Conservation (phyloP, 2,797 vertebrate genomes). For the Danio jaintianensis region DNA sequence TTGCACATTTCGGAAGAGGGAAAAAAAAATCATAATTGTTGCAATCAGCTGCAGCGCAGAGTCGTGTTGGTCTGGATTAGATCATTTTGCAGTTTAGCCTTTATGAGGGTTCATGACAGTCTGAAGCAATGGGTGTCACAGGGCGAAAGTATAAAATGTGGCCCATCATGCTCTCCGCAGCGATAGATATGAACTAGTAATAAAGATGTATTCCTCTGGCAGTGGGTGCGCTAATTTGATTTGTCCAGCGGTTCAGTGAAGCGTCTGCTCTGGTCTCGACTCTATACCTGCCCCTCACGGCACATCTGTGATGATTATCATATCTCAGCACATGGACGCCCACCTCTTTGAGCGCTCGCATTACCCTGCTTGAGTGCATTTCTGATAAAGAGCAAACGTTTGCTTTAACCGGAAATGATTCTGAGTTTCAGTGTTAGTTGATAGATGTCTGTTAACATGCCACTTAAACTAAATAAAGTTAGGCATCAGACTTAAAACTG, state of each 20-base stretch:
- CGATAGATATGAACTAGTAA: slow-evolving; percentile 54
- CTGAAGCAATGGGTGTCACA: slow-evolving; percentile 35
- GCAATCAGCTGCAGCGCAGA: slow-evolving; percentile 49
- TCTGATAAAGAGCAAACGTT: slow-evolving; percentile 39
- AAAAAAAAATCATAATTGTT: slow-evolving; percentile 51
- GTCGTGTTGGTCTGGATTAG: slow-evolving; percentile 50
- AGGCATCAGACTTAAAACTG: background rate
- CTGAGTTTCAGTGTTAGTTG: background rate
- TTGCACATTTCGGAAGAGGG: slow-evolving; percentile 47
- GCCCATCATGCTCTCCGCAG: slow-evolving; percentile 17
- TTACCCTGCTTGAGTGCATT: slow-evolving; percentile 15
- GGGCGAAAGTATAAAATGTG: slow-evolving; percentile 52
- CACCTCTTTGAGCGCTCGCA: slow-evolving; percentile 14
- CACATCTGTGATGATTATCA: slow-evolving; percentile 47
- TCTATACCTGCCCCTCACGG: slow-evolving; percentile 33
- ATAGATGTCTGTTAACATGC: background rate
- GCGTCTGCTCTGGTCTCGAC: slow-evolving; percentile 19
- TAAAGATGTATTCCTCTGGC: slow-evolving; percentile 51
- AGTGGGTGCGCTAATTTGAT: slow-evolving; percentile 47
- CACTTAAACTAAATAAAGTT: slow-evolving; percentile 8
- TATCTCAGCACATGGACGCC: slow-evolving; percentile 6
- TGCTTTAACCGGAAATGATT: slow-evolving; percentile 1
- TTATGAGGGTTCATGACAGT: slow-evolving; percentile 55
- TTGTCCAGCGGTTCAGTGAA: slow-evolving; percentile 44
- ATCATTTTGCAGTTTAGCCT: slow-evolving; percentile 47